Percentiles rank a stretch among this genome's conserved stretches.
Conservation (phyloP, 2,888 invertebrate species). For the Limenitis camilla region DNA sequence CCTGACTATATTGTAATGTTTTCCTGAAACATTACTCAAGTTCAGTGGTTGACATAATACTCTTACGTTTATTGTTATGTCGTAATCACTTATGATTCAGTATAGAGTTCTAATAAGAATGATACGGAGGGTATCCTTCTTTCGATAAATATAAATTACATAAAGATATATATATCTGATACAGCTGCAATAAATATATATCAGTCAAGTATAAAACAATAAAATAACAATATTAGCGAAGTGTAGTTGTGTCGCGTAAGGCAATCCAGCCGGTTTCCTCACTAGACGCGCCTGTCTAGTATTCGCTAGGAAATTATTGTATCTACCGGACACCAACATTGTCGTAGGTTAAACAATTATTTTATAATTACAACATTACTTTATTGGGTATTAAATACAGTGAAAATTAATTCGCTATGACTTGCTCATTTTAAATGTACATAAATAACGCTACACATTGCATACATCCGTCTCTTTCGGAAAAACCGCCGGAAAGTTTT, state of each 20-base stretch:
- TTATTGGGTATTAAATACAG: neutral
- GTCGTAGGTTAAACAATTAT: constrained; percentile 11
- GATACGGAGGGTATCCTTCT: neutral
- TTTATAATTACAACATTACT: neutral
- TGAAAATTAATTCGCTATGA: neutral
- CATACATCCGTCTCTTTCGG: no score
- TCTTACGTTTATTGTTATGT: constrained; percentile 1
- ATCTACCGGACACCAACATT: neutral
- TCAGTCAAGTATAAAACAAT: neutral
- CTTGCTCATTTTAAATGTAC: neutral
- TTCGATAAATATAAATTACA: neutral
- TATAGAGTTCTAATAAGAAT: neutral
- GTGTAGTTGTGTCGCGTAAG: constrained; percentile 3
- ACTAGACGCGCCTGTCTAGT: constrained; percentile 1
- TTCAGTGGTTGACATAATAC: constrained; percentile 24
- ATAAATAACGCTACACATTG: neutral
- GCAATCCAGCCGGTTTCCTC: neutral
- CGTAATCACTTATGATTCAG: neutral
- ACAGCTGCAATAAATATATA: neutral
- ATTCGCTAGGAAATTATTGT: neutral
- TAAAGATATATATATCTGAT: neutral
- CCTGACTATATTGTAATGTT: constrained; percentile 24
- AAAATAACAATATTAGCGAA: constrained; percentile 1
- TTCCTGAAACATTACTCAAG: constrained; percentile 31
- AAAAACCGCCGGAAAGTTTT: no score